phyloP scores from a whole-genome alignment of 2,113 vertebrate genomes.

The Sinocyclocheilus grahami region DNA sequence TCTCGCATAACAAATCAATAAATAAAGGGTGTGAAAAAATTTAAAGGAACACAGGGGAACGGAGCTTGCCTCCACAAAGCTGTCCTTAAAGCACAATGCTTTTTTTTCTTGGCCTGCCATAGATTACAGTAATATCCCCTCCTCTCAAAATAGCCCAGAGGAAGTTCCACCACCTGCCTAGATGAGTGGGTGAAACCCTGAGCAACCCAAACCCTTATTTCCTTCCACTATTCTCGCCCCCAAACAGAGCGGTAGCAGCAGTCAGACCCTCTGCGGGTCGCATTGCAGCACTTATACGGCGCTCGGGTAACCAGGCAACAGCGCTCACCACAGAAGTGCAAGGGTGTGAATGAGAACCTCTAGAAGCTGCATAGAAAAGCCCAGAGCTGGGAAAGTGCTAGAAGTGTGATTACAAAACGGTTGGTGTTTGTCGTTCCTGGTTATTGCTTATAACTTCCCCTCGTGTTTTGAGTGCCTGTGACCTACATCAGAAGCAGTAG shows the following conservation, averaged over 20 bases:
- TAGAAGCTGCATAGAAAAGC: constrained; percentile 40
- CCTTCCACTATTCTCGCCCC: constrained; percentile 26
- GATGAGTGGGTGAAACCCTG: constrained; percentile 12
- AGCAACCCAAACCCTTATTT: constrained; percentile 12
- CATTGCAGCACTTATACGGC: constrained; percentile 35
- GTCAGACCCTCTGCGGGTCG: constrained; percentile 39
- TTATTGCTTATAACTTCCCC: constrained; percentile 40
- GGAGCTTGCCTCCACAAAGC: constrained; percentile 4
- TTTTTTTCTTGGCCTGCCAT: not conserved
- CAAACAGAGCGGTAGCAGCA: not conserved
- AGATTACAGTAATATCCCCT: not conserved
- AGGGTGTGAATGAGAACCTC: constrained; percentile 35
- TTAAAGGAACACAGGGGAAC: constrained; percentile 13
- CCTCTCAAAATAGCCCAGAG: constrained; percentile 30
- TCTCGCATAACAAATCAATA: constrained; percentile 15
- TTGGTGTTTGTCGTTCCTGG: not conserved
- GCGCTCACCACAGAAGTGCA: constrained; percentile 30
- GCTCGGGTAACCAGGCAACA: constrained; percentile 58
- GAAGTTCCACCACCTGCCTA: constrained; percentile 15
- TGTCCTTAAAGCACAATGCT: not conserved
- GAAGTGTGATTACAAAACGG: constrained; percentile 17
- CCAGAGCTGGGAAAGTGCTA: constrained; percentile 37
- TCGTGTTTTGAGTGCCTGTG: constrained; percentile 29
- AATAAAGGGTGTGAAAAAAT: constrained; percentile 16
- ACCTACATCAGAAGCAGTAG: not conserved